Base-by-base conservation (phyloP, 1,140 invertebrate species). In the Octopus sinensis region DNA sequence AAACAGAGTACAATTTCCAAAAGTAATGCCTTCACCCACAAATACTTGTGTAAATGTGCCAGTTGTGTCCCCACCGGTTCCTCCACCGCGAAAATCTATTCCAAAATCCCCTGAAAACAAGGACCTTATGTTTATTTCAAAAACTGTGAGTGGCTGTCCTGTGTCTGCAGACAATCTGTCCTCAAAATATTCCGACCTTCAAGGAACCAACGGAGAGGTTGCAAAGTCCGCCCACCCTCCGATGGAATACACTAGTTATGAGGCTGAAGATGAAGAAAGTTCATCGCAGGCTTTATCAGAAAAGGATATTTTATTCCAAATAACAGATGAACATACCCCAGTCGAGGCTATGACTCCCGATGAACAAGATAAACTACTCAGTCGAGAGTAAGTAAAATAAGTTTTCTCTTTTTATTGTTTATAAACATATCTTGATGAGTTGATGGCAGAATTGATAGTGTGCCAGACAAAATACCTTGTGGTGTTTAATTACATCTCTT, bases 311-410 rank as follows among this genome's bases (percentile, higher is more conserved):
- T 73, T 73, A 23, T 73, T n/a, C 68, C 17, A 73, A 73, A n/a
- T 73, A 73, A 73, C 17, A n/a, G 68, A 73, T 73, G 13, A 23
- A 13, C 0, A 4, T 23, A 23, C 30, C 30, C 6, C 23, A 6
- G 76, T 77, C 1, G 76, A 77, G 52, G 43, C 76, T 7, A 77
- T 77, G 76, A 77, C 76, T 5, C n/a, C 17, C 7, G 30, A 51
- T 6, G 76, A 77, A 77, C 76, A 77, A 43, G 76, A 77, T 52
- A 77, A 53, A 77, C 76, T 77, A 9, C 76, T 77, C 52, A 77
- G 76, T 43, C 76, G 76, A 17, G 52, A 51, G 76, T 77, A 77
- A 77, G 76, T 43, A 5, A 43, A 43, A 43, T 43, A 43, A 43
- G 30, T 43, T 43, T 43, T 43, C 30, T 68, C n/a, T n/a, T 68